Evolutionary conservation across 64 coral and sea anemone genomes (phyloP), one percentile per base, ranked within the genome.

Genomic region (Stichodactyla helianthus): DNA sequence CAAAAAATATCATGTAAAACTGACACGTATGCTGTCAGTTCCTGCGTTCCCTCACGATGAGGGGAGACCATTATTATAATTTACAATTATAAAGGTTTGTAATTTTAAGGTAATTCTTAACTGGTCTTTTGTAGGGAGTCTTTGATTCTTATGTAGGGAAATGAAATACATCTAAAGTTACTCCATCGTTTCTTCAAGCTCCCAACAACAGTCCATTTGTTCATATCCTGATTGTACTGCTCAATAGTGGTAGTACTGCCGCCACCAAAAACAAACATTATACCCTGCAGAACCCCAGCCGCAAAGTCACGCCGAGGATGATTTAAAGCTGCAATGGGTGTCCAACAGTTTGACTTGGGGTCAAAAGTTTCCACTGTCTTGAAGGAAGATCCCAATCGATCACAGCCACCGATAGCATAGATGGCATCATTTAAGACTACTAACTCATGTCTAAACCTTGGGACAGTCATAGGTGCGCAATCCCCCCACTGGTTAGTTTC

Each of bases 211-310:
- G 31, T 92, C 93, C 93, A 95, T 35, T 87, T 92, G 20, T 89
- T 63, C 8, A 84, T 23, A 50, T 87, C 84, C 15, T 57, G 92
- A 70, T 95, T 78, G 52, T 95, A 95, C 51, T 89, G 54, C 27
- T 92, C 93, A 52, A 92, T 92, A 5, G 87, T 87, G 60, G 87
- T 92, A 6, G 93, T 89, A 4, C 90, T 90, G 28, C 90, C 88
- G 19, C 93, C 93, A 51, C 87, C 93, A 86, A 95, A 95, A 18
- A 95, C 93, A 83, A 95, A 92, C 50, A 95, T 86, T 86, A 92
- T 82, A 22, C 80, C 93, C 20, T 95, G 90, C 59, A 92, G 54
- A 54, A 95, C 87, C 51, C 93, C 93, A 1, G 92, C 52, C 10
- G 78, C 86, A 71, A 95, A 95, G 70, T 95, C 93, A 59, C 93